Conservation (phyloP, 53 echinoderm and acorn worm genomes). For the Holothuria scabra region DNA sequence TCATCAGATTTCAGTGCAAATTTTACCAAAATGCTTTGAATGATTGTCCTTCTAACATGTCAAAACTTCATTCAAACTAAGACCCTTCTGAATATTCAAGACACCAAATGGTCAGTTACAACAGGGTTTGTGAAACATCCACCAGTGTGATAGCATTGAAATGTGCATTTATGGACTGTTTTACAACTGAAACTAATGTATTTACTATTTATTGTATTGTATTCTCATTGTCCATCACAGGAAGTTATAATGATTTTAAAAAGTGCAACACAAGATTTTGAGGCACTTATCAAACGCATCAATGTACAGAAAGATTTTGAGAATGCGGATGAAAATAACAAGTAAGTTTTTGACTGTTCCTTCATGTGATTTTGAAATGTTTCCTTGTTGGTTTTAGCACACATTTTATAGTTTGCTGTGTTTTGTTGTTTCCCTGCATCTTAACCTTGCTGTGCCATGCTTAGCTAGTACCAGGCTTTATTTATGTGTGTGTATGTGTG, state of each 20-base stretch:
- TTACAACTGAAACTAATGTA: background rate
- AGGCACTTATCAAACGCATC: constrained; percentile 92
- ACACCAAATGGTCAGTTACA: too few relatives aligned
- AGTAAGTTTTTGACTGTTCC: constrained; percentile 60
- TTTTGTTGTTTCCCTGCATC: background rate
- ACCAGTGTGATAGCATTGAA: too few relatives aligned
- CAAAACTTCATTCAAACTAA: too few relatives aligned
- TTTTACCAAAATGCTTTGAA: too few relatives aligned
- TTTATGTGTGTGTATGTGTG: too few relatives aligned
- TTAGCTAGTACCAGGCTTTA: too few relatives aligned
- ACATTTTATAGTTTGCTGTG: background rate
- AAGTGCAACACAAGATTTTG: constrained; percentile 96
- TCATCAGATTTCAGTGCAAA: too few relatives aligned
- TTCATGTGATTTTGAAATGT: background rate
- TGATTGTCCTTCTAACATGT: too few relatives aligned
- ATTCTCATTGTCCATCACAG: constrained; percentile 54
- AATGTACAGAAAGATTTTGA: constrained; percentile 98
- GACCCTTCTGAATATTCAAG: too few relatives aligned
- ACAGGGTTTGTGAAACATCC: too few relatives aligned
- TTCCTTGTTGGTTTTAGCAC: background rate
- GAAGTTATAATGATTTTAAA: constrained; percentile 99
- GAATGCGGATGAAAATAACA: constrained; percentile 88
- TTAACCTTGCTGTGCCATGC: too few relatives aligned
- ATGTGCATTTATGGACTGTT: too few relatives aligned
- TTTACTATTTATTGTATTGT: background rate